Conservation (phyloP, 1,140 invertebrate species). For the Glossosoma conforme region DNA sequence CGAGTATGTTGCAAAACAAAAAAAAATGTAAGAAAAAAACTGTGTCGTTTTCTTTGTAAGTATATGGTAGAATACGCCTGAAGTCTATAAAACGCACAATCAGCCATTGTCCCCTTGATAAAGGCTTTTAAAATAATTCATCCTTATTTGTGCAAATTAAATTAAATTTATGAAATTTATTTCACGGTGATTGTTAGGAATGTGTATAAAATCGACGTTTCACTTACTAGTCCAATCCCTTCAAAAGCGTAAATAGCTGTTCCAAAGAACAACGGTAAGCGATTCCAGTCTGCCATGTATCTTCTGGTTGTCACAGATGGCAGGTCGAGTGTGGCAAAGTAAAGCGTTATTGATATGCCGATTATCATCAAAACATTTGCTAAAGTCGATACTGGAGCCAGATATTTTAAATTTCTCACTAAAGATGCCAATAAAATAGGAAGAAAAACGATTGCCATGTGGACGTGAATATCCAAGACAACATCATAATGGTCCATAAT, state of each 20-base stretch:
- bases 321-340: constrained; percentile 62
- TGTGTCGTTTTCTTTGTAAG: too few relatives aligned
- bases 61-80: too few relatives aligned
- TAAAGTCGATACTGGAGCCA: constrained; percentile 65
- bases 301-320: constrained; percentile 53
- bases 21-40: too few relatives aligned
- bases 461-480: constrained; percentile 54
- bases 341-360: constrained; percentile 64
- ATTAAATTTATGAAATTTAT: too few relatives aligned
- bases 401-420: constrained; percentile 70
- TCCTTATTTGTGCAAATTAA: too few relatives aligned
- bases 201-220: too few relatives aligned
- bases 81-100: too few relatives aligned
- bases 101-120: too few relatives aligned
- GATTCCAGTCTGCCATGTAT: constrained; percentile 53
- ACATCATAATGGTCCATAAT: constrained; percentile 58
- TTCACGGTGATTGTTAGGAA: too few relatives aligned
- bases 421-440: constrained; percentile 69
- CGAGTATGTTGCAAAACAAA: too few relatives aligned
- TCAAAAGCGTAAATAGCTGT: constrained; percentile 77
- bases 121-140: too few relatives aligned
- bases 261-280: constrained; percentile 68
- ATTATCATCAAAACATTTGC: constrained; percentile 67
- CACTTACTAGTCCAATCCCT: constrained; percentile 68
- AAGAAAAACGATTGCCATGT: constrained; percentile 64